A percentile compares a stretch with the other conserved stretches of the same genome.
phyloP scores from a whole-genome alignment of 2,797 vertebrate species.

The Vultur gryphus region DNA sequence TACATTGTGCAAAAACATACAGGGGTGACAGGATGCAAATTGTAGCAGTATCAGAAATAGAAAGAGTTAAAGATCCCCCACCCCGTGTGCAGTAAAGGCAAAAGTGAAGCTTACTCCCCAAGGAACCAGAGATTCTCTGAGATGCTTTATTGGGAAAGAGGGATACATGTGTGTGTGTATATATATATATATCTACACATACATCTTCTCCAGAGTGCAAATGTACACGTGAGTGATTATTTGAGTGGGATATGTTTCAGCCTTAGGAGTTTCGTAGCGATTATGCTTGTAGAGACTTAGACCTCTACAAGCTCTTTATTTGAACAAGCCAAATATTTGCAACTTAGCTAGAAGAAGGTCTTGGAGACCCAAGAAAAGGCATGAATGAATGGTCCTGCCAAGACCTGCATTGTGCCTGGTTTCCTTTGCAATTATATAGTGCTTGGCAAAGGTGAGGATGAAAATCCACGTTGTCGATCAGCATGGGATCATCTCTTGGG shows the following conservation, averaged over 20 bases:
- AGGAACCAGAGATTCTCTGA: not conserved
- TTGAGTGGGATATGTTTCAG: not conserved
- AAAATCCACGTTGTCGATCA: not conserved
- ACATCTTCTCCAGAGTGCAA: not conserved
- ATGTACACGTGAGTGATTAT: not conserved
- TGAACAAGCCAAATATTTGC: not conserved
- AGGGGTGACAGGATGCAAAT: not conserved
- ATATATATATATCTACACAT: too few relatives aligned
- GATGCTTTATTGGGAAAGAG: not conserved
- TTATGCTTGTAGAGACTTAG: not conserved
- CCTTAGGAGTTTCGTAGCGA: not conserved
- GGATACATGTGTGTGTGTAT: too few relatives aligned
- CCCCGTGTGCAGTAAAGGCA: not conserved
- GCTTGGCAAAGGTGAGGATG: not conserved
- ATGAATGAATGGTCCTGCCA: not conserved
- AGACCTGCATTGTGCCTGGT: not conserved
- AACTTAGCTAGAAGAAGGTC: not conserved
- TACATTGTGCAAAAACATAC: fast-evolving
- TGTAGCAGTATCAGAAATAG: not conserved
- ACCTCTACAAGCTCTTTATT: not conserved
- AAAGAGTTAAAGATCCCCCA: not conserved
- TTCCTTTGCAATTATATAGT: not conserved
- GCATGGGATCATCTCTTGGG: not conserved
- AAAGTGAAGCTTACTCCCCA: not conserved
- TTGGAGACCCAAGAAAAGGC: not conserved